Evolutionary conservation across 1,140 invertebrate species (phyloP).

Genomic region (Piezodorus guildinii): DNA sequence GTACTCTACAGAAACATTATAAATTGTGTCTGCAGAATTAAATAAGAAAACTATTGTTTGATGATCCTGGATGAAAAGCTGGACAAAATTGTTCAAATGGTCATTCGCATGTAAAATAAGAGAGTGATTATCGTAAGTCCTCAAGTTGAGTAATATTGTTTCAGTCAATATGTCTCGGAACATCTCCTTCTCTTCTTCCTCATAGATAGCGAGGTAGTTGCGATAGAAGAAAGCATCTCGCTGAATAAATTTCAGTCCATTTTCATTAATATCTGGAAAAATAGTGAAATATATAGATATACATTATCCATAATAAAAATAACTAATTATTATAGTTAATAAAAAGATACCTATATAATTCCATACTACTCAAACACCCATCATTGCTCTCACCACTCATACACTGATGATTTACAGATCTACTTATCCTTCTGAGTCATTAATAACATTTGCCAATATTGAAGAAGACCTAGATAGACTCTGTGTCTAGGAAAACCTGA

Average conservation of each 20-base stretch:
- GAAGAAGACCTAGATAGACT: too few relatives aligned
- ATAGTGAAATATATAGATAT: conserved; percentile 1
- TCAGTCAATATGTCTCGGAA: conserved; percentile 50
- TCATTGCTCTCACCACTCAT: too few relatives aligned
- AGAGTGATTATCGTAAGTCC: conserved; percentile 72
- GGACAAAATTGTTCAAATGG: conserved; percentile 86
- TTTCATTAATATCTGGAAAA: conserved; percentile 72
- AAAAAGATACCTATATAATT: too few relatives aligned
- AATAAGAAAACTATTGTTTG: conserved; percentile 67
- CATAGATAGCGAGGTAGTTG: conserved; percentile 53
- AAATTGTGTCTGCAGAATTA: conserved; percentile 66
- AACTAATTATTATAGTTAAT: too few relatives aligned
- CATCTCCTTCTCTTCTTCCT: conserved; percentile 47
- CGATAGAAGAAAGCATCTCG: conserved; percentile 64
- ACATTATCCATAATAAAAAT: too few relatives aligned
- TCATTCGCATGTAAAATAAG: conserved; percentile 84
- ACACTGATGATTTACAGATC: too few relatives aligned
- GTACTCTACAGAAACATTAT: conserved; percentile 62
- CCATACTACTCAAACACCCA: too few relatives aligned
- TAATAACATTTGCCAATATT: too few relatives aligned
- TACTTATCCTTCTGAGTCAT: too few relatives aligned
- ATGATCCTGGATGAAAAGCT: conserved; percentile 69
- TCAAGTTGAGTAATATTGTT: conserved; percentile 71
- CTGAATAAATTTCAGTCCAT: conserved; percentile 78
- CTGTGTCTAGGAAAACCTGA: too few relatives aligned